Evolutionary conservation across 1,140 invertebrate species (phyloP).

Genomic region (Cepaea nemoralis): DNA sequence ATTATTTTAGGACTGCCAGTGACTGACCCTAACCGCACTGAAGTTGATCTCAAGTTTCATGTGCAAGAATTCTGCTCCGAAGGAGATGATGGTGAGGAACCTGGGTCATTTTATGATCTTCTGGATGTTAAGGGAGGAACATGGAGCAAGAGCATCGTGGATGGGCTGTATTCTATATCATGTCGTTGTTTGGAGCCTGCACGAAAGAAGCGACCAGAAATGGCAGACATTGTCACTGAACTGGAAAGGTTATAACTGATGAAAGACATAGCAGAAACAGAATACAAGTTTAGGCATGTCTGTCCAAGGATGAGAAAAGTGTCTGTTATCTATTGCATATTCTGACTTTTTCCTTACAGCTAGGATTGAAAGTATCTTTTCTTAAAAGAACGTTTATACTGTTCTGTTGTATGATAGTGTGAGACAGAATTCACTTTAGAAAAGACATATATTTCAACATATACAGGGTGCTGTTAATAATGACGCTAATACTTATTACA

Average conservation of each 20-base stretch:
- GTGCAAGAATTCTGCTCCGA: slow-evolving; percentile 50
- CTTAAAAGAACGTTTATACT: no score
- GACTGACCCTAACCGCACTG: slow-evolving; percentile 51
- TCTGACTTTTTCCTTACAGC: no score
- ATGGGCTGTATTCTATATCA: slow-evolving; percentile 46
- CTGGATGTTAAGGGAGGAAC: slow-evolving; percentile 36
- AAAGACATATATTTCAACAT: no score
- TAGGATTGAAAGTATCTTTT: no score
- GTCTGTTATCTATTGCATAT: no score
- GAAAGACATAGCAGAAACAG: no score
- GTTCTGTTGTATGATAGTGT: no score
- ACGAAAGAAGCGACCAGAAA: slow-evolving; percentile 50
- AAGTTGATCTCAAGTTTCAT: slow-evolving; percentile 56
- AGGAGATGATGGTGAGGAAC: slow-evolving; percentile 40
- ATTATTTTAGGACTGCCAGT: slow-evolving; percentile 40
- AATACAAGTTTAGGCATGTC: no score
- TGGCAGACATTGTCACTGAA: slow-evolving; percentile 53
- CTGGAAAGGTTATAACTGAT: slow-evolving; percentile 28
- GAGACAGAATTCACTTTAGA: no score
- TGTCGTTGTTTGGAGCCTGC: slow-evolving; percentile 46
- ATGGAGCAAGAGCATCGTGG: slow-evolving; percentile 49
- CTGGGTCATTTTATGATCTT: not conserved
- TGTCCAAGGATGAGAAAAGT: no score
- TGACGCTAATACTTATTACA: no score
- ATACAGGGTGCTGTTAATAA: no score